A percentile compares a stretch with the other conserved stretches of the same genome.
Conservation (phyloP, 2,888 invertebrate species). For the Chorisops tibialis region DNA sequence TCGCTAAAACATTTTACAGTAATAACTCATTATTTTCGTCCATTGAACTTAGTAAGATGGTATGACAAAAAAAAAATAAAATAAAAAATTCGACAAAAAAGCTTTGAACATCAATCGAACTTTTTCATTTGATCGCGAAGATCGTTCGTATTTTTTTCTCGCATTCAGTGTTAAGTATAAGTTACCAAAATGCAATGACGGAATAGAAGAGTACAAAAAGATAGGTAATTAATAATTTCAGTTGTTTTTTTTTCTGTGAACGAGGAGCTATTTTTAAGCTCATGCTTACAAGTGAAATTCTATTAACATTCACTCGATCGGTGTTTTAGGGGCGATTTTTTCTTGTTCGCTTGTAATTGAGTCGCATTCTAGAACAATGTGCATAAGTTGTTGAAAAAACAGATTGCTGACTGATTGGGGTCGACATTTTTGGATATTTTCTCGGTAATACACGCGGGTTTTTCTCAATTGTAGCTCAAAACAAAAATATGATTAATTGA, state of each 20-base stretch:
- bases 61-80: neutral
- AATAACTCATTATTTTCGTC: conserved; percentile 20
- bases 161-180: neutral
- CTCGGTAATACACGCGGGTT: no score
- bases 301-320: neutral
- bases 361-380: no score
- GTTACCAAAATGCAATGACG: neutral
- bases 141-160: neutral
- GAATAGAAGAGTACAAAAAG: neutral
- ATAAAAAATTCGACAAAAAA: neutral
- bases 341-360: neutral
- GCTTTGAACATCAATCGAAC: neutral
- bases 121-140: neutral
- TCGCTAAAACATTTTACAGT: conserved; percentile 1
- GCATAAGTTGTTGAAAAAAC: no score
- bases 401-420: no score
- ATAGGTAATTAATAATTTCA: conserved; percentile 2
- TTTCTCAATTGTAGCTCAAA: no score
- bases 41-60: conserved; percentile 6
- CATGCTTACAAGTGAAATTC: neutral
- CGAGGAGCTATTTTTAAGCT: neutral
- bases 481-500: no score
- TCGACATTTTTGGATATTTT: no score
- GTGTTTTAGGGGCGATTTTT: conserved; percentile 5
- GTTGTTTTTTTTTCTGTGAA: neutral